Evolutionary conservation across 2,888 invertebrate species (phyloP), one percentile per base, ranked within the genome.

Genomic region (Chesias legatella): DNA sequence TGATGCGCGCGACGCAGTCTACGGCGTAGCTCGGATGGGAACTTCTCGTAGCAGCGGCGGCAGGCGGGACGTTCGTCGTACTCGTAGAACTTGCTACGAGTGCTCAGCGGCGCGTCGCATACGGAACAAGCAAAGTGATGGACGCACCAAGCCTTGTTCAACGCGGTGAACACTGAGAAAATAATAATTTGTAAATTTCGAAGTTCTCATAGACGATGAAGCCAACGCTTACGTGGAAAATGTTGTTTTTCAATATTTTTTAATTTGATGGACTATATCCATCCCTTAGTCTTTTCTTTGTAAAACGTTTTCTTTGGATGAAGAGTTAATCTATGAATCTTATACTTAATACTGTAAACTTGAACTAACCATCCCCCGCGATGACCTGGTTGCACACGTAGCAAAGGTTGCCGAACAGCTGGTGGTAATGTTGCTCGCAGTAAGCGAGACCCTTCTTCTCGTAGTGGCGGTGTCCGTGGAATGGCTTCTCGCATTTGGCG

Each of bases 111-210:
- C 65, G 94, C 94, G 83, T 99, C 99, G 85, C 99, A 99, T 53
- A 98, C 92, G 2, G 97, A 94, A 81, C 99, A 99, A 33, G 98
- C 96, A 82, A 99, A 99, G 85, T 99, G 99, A 77, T 98, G 95
- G 35, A 97, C 96, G 82, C 99, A 99, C 99, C 99, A 99, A 28
- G 98, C 97, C 88, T 99, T 99, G 88, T 99, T 98, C 73, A 99
- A 88, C 24, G 99, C 98, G 51, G 97, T 98, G 83, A 99, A 99
- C 39, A 98, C 98, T 98, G 84, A 21, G 32, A 27, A 17, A 2
- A 36, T 1, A 29, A n/a, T n/a, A n/a, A n/a, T n/a, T n/a, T n/a
- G n/a, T n/a, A n/a, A n/a, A n/a, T n/a, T n/a, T n/a, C n/a, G n/a
- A n/a, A n/a, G n/a, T n/a, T n/a, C n/a, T n/a, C n/a, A n/a, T n/a